These are phyloP conservation scores for Eupithecia centaureata DNA, from an alignment of 2,888 invertebrate genomes.

Conservation along the genomic window DNA sequence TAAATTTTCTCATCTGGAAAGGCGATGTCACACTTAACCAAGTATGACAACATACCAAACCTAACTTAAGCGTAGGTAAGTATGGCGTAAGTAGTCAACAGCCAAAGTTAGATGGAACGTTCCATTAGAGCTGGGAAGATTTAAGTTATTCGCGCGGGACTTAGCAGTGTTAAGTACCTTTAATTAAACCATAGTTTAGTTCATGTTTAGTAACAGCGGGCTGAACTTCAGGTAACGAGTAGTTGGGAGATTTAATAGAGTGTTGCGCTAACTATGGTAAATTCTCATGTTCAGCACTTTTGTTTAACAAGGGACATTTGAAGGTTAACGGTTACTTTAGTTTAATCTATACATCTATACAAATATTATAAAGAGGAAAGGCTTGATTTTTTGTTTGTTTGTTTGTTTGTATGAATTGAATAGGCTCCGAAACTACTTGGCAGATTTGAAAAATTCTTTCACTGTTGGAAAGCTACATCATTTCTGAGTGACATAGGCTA, in stretches of 20 bases:
- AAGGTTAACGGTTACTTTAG: too few relatives aligned
- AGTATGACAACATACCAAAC: neutral
- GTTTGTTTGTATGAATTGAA: too few relatives aligned
- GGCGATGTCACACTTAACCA: too few relatives aligned
- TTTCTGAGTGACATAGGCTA: too few relatives aligned
- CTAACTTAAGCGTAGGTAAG: too few relatives aligned
- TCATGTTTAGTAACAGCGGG: conserved; percentile 2
- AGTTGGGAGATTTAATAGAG: neutral
- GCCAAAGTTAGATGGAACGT: conserved; percentile 7
- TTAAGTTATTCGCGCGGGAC: neutral
- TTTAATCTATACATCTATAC: too few relatives aligned
- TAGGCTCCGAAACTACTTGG: too few relatives aligned
- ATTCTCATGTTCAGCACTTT: neutral
- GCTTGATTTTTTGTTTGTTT: too few relatives aligned
- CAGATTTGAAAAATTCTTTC: too few relatives aligned
- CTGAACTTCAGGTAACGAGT: neutral
- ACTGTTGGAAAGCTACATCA: too few relatives aligned
- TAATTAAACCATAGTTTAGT: conserved; percentile 7
- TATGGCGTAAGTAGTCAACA: neutral
- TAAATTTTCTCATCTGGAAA: too few relatives aligned
- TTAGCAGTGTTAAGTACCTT: conserved; percentile 5
- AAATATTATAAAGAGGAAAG: too few relatives aligned
- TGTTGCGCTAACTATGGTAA: neutral
- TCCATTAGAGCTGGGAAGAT: conserved; percentile 10
- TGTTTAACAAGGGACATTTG: neutral